These are phyloP conservation scores for Centropus bengalensis DNA, from an alignment of 2,113 vertebrate species.

Conservation along the genomic window DNA sequence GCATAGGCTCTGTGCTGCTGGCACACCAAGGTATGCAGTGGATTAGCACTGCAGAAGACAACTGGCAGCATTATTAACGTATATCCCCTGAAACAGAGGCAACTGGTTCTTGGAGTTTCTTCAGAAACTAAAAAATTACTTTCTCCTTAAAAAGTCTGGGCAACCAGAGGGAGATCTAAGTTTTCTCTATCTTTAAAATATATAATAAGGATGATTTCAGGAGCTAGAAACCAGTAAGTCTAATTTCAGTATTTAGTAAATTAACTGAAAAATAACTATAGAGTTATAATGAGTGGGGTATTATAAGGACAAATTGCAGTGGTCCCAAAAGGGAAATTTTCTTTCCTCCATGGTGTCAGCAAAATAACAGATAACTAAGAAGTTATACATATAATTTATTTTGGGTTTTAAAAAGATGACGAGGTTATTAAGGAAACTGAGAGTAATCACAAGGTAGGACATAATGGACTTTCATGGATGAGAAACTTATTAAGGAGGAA, in stretches of 20 bases:
- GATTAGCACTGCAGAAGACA: background rate
- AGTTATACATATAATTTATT: background rate
- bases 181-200: background rate
- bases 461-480: background rate
- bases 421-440: background rate
- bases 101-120: background rate
- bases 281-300: background rate
- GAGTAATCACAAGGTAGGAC: background rate
- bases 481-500: background rate
- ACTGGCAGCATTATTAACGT: accelerated
- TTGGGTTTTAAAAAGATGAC: background rate
- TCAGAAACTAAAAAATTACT: background rate
- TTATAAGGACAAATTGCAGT: background rate
- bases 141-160: background rate
- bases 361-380: background rate
- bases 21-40: background rate
- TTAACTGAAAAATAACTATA: background rate
- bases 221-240: background rate
- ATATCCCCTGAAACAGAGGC: background rate
- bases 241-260: background rate
- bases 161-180: background rate
- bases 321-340: background rate
- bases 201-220: background rate
- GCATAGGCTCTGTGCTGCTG: background rate
- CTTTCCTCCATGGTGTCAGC: background rate